These are phyloP conservation scores for Plectrocnemia conspersa DNA, from an alignment of 1,140 invertebrate genomes.

Conservation along the genomic window DNA sequence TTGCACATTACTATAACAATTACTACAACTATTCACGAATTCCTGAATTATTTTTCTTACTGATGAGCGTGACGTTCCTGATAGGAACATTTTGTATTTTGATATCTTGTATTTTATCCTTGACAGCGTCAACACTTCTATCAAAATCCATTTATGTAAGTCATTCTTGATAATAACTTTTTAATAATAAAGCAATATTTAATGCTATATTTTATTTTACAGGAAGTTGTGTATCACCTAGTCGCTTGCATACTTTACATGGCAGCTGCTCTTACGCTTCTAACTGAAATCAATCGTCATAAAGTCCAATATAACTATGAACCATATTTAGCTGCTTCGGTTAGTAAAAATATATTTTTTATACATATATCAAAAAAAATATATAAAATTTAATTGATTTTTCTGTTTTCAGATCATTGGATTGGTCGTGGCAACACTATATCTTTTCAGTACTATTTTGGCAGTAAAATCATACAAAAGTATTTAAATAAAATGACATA, in stretches of 20 bases:
- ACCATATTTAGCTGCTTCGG: conserved; percentile 60
- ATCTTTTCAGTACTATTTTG: conserved; percentile 69
- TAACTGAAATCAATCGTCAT: conserved; percentile 56
- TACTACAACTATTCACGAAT: conserved; percentile 39
- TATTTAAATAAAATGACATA: conserved; percentile 11
- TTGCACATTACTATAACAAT: conserved; percentile 56
- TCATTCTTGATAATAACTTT: conserved; percentile 39
- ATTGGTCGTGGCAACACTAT: conserved; percentile 62
- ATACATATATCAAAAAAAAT: conserved; percentile 1
- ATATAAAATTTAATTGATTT: conserved; percentile 11
- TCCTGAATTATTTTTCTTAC: conserved; percentile 67
- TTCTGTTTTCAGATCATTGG: conserved; percentile 63
- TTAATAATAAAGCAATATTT: conserved; percentile 6
- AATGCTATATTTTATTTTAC: conserved; percentile 38
- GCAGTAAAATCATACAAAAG: conserved; percentile 64
- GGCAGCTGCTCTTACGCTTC: conserved; percentile 59
- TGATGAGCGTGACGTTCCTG: conserved; percentile 68
- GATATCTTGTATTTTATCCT: conserved; percentile 65
- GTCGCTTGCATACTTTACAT: conserved; percentile 66
- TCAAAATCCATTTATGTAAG: conserved; percentile 82
- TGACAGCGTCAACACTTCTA: conserved; percentile 72
- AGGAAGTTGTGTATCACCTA: conserved; percentile 77
- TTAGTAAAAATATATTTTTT: conserved; percentile 46
- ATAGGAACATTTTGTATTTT: conserved; percentile 71
- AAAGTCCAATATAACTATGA: conserved; percentile 54